Base-by-base conservation (phyloP, 2,797 vertebrate genomes). In the Ctenochaetus hawaiiensis region DNA sequence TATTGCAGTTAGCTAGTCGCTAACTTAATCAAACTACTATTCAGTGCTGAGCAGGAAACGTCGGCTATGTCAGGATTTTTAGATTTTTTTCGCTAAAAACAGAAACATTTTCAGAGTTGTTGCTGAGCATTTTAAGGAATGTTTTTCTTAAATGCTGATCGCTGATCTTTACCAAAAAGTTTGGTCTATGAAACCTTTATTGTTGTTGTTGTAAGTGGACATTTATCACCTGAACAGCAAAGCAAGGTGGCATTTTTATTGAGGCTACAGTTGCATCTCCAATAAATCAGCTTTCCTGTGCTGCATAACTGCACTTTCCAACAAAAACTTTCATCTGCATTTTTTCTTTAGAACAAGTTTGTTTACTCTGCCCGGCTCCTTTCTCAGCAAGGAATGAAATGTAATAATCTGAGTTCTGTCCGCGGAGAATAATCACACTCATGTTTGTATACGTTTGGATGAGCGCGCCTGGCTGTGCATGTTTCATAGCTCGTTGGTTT, bases 401-500 rank as follows among this genome's bases (percentile, higher is more conserved):
- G 5, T 30, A 30, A 30, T 87, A 90, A 90, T 80, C 51, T 13
- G 51, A 62, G 71, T 61, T 69, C 20, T 67, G 72, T 84, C 91
- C 84, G 20, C 80, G 57, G 80, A 90, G 90, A 70, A 85, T 87
- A 93, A 92, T 92, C 91, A 93, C 84, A 88, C 70, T 77, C 79
- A 56, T 91, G 91, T 89, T 92, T 93, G 87, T 93, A 68, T 89
- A 92, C 75, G 23, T 92, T 90, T 81, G 57, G 60, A 47, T 23
- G 54, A 82, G 77, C 41, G 57, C 78, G 84, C 76, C 79, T 39
- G 72, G 78, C 78, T 74, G 69, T 51, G 81, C 83, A 60, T 69
- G 89, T 92, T 93, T 91, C 91, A 92, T 83, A 92, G 87, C 88
- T 92, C 77, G 69, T 83, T 92, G 90, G 65, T 68, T 91, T 87